Base-by-base conservation (phyloP, 1,140 invertebrate genomes). In the Heliconius nattereri region DNA sequence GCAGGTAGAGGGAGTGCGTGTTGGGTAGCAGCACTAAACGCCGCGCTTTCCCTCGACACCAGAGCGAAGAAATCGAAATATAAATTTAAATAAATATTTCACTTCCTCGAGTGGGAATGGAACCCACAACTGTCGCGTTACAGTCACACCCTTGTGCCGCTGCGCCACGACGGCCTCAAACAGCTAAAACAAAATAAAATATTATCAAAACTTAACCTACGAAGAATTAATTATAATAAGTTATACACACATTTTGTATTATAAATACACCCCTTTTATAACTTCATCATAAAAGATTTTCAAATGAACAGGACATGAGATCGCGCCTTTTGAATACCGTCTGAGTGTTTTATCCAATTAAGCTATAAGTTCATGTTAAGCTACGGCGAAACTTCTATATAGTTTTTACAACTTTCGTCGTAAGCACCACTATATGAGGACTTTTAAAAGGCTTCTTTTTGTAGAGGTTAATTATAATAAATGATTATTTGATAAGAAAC, bases 281-380 rank as follows among this genome's bases (percentile, higher is more conserved):
- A 66, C 5, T 29, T 29, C 60, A 66, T 66, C 5, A 66, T 26
- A 66, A 66, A 66, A 66, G 26, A 66, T 26, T 57, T 57, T 66
- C 23, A 26, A 66, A 23, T 11, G 26, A 66, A 66, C 60, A 29
- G 60, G 60, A 66, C n/a, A 16, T 29, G 26, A 66, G 60, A 3
- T 26, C 23, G 26, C 60, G 60, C 23, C 19, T 66, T 66, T 29
- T 66, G 60, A 66, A 66, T 66, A 66, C 23, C 23, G 60, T 66
- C 60, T 66, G 60, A 66, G 60, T 66, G 60, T 66, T 66, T 29
- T 66, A 66, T 29, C 60, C 60, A 66, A 66, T 66, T 66, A 66
- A 29, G 60, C 60, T 66, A 66, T 66, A 66, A 26, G 60, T 66
- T 66, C 26, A 66, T n/a, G n/a, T 66, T 66, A 66, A 66, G 60